A percentile compares a stretch with the other conserved stretches of the same genome.
These are phyloP conservation scores for Stomatorhinus walkeri DNA, from an alignment of 2,797 vertebrate species.

Conservation along the genomic window DNA sequence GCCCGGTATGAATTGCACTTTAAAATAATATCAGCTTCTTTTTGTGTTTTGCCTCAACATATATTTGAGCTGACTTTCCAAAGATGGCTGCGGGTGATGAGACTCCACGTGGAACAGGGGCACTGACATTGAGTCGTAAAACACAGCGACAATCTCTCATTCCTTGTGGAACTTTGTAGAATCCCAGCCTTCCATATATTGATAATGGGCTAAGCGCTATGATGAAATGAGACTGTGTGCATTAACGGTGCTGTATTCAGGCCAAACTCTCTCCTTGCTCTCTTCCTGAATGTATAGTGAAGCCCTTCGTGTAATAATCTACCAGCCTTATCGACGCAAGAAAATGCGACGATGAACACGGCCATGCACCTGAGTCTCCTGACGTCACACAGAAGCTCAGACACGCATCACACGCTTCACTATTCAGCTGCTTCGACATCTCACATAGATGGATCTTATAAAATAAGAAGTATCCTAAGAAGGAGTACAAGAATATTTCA, in stretches of 20 bases:
- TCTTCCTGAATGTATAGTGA: neutral
- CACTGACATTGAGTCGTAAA: neutral
- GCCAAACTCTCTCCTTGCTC: neutral
- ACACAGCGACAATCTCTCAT: neutral
- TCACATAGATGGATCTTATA: neutral
- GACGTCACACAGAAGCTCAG: neutral
- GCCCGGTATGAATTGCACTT: neutral
- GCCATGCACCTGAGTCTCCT: neutral
- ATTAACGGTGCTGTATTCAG: neutral
- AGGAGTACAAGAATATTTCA: neutral
- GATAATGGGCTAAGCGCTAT: neutral
- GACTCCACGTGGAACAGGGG: slow-evolving; percentile 34
- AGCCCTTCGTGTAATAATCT: neutral
- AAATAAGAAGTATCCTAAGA: neutral
- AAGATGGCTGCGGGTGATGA: slow-evolving; percentile 37
- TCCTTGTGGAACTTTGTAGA: neutral
- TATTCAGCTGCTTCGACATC: neutral
- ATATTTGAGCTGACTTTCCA: slow-evolving; percentile 15
- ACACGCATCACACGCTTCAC: neutral
- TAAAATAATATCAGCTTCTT: slow-evolving; percentile 2
- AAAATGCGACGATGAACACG: neutral
- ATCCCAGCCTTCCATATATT: neutral
- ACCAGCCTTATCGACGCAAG: neutral
- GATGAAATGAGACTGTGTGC: neutral
- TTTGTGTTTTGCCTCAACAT: neutral